These are phyloP conservation scores for Poeciliopsis turneri DNA, from an alignment of 2,797 vertebrate species.

Conservation along the genomic window DNA sequence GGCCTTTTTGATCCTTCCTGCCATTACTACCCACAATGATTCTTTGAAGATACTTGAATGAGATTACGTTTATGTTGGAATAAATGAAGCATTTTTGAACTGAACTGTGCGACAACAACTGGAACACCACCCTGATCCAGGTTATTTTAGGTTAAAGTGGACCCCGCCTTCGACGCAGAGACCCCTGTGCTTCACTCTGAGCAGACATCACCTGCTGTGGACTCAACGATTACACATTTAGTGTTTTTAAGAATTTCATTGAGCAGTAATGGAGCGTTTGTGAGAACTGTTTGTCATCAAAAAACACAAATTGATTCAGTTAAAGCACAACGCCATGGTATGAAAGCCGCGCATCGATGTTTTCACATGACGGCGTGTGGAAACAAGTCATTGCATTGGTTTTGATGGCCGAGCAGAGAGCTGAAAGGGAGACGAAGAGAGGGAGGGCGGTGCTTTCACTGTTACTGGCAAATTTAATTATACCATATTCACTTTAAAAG, in stretches of 20 bases:
- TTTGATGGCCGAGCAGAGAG: conserved; percentile 41
- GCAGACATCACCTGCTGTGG: not conserved
- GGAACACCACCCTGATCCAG: not conserved
- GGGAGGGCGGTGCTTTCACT: conserved; percentile 7
- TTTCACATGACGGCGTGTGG: conserved; percentile 24
- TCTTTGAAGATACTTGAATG: not conserved
- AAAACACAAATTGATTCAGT: not conserved
- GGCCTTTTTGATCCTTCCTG: not conserved
- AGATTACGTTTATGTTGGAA: not conserved
- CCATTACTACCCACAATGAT: not conserved
- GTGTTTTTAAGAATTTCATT: not conserved
- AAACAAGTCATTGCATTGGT: conserved; percentile 49
- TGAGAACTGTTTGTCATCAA: not conserved
- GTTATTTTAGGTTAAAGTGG: not conserved
- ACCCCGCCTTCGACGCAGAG: not conserved
- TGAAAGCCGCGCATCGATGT: conserved; percentile 26
- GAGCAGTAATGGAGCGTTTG: not conserved
- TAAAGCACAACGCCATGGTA: not conserved
- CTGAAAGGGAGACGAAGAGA: conserved; percentile 2
- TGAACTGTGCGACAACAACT: not conserved
- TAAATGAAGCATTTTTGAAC: not conserved
- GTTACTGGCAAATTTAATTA: conserved; percentile 51
- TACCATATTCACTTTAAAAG: conserved; percentile 36
- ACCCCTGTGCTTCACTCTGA: not conserved
- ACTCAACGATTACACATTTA: not conserved